phyloP scores from a whole-genome alignment of 2,113 vertebrate genomes.

The Apodemus sylvaticus region DNA sequence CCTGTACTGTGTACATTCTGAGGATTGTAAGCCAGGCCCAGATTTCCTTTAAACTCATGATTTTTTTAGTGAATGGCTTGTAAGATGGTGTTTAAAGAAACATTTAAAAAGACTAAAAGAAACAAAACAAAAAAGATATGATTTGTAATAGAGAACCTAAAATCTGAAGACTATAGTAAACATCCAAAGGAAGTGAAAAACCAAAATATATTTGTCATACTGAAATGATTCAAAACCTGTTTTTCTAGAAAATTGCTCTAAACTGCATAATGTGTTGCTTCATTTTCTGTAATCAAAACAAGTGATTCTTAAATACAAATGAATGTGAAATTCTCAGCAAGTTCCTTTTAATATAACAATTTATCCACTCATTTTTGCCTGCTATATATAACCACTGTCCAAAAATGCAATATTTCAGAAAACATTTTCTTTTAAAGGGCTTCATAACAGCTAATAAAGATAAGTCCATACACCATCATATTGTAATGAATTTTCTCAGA shows the following conservation, averaged over 20 bases:
- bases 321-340: neutral
- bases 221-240: slow-evolving; percentile 13
- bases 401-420: slow-evolving; percentile 45
- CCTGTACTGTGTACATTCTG: neutral
- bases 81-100: slow-evolving; percentile 27
- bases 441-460: slow-evolving; percentile 72
- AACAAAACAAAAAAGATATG: neutral
- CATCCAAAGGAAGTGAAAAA: neutral
- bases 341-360: neutral
- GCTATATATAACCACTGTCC: neutral
- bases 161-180: neutral
- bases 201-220: neutral
- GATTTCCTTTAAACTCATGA: neutral
- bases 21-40: neutral
- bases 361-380: slow-evolving; percentile 21
- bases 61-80: slow-evolving; percentile 20
- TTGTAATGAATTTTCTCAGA: slow-evolving; percentile 73
- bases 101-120: neutral
- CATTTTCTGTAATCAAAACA: slow-evolving; percentile 3
- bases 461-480: slow-evolving; percentile 70
- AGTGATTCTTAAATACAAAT: slow-evolving; percentile 9
- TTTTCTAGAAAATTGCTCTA: slow-evolving; percentile 41
- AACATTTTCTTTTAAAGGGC: slow-evolving; percentile 65
- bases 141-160: neutral
- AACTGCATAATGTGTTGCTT: neutral